Conservation (phyloP, 2,797 vertebrate species). For the Muscicapa striata region DNA sequence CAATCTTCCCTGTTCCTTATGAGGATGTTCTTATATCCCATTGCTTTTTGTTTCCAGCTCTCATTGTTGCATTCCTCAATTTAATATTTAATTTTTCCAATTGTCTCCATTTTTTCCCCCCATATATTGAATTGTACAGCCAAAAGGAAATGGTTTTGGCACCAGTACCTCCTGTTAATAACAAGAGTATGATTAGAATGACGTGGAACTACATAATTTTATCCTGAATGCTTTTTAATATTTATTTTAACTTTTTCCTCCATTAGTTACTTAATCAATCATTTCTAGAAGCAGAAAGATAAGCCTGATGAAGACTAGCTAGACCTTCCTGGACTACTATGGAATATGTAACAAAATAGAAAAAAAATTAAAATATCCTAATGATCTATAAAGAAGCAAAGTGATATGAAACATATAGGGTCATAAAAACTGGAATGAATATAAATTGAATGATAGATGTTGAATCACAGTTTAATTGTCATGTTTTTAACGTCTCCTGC, state of each 20-base stretch:
- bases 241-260: background rate
- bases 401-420: background rate
- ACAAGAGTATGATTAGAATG: background rate
- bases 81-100: background rate
- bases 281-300: background rate
- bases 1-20: background rate
- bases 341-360: background rate
- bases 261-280: background rate
- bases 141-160: background rate
- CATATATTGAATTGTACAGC: background rate
- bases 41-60: background rate
- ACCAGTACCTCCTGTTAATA: background rate
- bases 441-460: background rate
- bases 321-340: background rate
- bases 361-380: background rate
- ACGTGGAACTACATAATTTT: background rate
- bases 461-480: background rate
- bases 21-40: background rate
- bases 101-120: fast-evolving
- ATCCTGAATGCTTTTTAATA: background rate
- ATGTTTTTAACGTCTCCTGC: background rate
- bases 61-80: background rate
- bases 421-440: background rate
- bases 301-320: background rate
- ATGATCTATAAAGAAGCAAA: background rate